Evolutionary conservation across 2,888 invertebrate genomes (phyloP), one percentile per base, ranked within the genome.

Genomic region (Drosophila flavopinicola): DNA sequence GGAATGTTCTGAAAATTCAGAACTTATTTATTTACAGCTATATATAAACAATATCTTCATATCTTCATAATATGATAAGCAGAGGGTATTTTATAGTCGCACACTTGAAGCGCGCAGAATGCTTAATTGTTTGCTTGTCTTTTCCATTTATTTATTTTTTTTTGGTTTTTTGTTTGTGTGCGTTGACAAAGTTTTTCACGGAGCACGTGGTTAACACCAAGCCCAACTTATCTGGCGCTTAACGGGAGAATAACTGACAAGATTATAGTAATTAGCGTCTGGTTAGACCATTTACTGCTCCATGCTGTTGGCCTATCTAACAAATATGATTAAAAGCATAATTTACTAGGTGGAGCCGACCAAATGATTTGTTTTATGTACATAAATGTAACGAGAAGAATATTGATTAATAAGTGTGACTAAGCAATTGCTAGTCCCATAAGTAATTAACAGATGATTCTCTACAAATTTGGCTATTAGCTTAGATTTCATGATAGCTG

Each of bases 131-230:
- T 47, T 45, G 29, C 33, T 47, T 58, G 70, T 58, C 68, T 32
- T 29, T 3, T 3, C 6, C 0, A 29, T 63, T 49, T 68, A 39
- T 60, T 24, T 32, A 32, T 29, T 11, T 11, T 47, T 39, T 30
- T n/a, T n/a, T n/a, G n/a, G n/a, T 29, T 15, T 56, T 11, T 54
- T 41, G 27, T 35, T 20, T 33, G 15, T 45, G 15, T 44, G 42
- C 64, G 76, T 66, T 66, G 73, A 68, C 84, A 85, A 79, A 85
- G 65, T 85, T 85, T 76, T 63, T 57, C 42, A 58, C 35, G 33
- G 49, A 23, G 56, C 67, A 83, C 84, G 83, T 68, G 73, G 61
- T 52, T 60, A 63, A 58, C 52, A 45, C 24, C 53, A 53, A 65
- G 48, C 59, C 41, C 56, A 70, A 66, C 54, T 72, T 75, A 44